phyloP scores from a whole-genome alignment of 2,797 vertebrate species.

The Lepus townsendii region DNA sequence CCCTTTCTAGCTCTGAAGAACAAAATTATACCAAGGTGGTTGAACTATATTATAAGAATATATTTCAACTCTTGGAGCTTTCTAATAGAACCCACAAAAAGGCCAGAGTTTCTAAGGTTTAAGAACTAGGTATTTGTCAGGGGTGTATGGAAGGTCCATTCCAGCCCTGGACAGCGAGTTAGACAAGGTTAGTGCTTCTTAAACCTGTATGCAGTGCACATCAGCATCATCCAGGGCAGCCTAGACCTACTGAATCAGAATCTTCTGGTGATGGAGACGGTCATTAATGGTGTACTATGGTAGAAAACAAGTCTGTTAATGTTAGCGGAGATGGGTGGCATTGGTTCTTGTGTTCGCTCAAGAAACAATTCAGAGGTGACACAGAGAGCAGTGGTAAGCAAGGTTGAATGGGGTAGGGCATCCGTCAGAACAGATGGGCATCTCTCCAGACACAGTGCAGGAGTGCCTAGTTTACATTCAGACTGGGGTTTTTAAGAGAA shows the following conservation, averaged over 20 bases:
- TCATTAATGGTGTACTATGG: not conserved
- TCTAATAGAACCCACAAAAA: slow-evolving; percentile 16
- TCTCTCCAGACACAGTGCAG: too few relatives aligned
- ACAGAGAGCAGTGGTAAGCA: too few relatives aligned
- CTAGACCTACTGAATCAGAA: slow-evolving; percentile 1
- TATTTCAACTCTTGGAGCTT: slow-evolving; percentile 1
- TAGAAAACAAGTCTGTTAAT: slow-evolving; percentile 28
- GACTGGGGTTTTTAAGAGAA: too few relatives aligned
- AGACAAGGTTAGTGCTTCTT: not conserved
- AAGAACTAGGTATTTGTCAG: not conserved
- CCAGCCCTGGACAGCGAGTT: not conserved
- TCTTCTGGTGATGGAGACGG: not conserved
- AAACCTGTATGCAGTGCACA: not conserved
- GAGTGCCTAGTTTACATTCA: too few relatives aligned
- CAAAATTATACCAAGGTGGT: not conserved
- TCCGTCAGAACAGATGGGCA: too few relatives aligned
- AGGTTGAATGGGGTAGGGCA: too few relatives aligned
- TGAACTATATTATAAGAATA: not conserved
- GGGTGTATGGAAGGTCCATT: not conserved
- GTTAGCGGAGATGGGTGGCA: too few relatives aligned
- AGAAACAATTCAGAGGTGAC: too few relatives aligned
- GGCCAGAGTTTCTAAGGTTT: not conserved
- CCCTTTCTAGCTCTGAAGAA: not conserved
- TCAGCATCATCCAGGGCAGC: not conserved
- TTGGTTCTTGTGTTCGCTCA: too few relatives aligned